A percentile compares a stretch with the other conserved stretches of the same genome.
phyloP scores from a whole-genome alignment of 2,888 invertebrate genomes.

The Sphinx pinastri region DNA sequence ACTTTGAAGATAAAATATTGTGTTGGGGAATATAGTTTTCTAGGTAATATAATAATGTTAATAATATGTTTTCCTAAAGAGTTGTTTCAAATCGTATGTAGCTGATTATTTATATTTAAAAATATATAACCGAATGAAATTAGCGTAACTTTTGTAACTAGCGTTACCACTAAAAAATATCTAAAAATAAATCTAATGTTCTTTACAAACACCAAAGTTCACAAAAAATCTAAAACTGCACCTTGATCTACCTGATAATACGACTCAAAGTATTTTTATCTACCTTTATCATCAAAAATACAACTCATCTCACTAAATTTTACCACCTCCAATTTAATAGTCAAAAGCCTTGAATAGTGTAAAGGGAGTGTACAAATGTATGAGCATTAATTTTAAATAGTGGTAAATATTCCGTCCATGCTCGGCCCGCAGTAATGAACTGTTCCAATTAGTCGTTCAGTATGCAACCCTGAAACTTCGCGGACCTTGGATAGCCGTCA shows the following conservation, averaged over 20 bases:
- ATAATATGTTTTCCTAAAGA: too few species aligned
- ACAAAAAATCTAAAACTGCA: too few species aligned
- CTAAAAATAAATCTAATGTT: too few species aligned
- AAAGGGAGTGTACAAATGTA: conserved; percentile 19
- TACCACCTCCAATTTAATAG: conserved; percentile 1
- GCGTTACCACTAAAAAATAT: too few species aligned
- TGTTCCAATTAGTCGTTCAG: conserved; percentile 29
- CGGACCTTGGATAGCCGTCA: conserved; percentile 15
- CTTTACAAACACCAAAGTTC: too few species aligned
- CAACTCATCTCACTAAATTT: neutral
- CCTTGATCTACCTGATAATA: too few species aligned
- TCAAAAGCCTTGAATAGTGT: conserved; percentile 13
- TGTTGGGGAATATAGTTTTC: neutral
- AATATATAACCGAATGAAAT: too few species aligned
- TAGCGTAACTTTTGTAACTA: too few species aligned
- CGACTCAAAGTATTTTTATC: neutral
- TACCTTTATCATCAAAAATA: neutral
- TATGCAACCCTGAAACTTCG: conserved; percentile 28
- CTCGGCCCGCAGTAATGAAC: conserved; percentile 27
- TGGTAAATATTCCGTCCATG: conserved; percentile 30
- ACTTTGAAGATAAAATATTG: neutral
- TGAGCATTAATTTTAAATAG: conserved; percentile 29
- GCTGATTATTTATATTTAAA: too few species aligned
- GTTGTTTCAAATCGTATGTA: too few species aligned
- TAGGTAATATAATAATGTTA: too few species aligned